Base-by-base conservation (phyloP, 2,113 vertebrate species). In the Brienomyrus longianalis region DNA sequence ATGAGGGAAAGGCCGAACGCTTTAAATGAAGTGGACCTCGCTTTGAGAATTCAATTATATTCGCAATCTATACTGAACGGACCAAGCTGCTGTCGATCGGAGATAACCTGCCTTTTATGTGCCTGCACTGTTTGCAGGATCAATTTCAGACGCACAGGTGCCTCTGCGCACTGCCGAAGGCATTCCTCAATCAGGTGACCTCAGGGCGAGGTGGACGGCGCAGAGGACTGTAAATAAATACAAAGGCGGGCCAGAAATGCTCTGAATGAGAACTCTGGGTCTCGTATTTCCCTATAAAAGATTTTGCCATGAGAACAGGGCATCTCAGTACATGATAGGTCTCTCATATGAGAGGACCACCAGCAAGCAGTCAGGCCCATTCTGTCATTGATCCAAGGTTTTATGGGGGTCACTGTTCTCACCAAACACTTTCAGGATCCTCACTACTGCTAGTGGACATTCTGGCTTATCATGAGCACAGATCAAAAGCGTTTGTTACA, bases 41-140 rank as follows among this genome's bases (percentile, higher is more conserved):
- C 45, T 84, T 48, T 47, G 83, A 84, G 83, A 84, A 84, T 84
- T 84, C 45, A 47, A 84, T 84, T 84, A 84, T 47, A 84, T 84
- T 84, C 83, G 9, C 43, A 48, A 45, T 84, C 83, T 84, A 39
- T 48, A 48, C 83, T 11, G 83, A 84, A 84, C 39, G 45, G 62
- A 47, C 83, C 45, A 6, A 4, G 45, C 21, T 9, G 83, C 43
- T n/a, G 83, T 84, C 43, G 83, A 84, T 84, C 45, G 2, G 45
- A 84, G 83, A 84, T 48, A 84, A 23, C 83, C 83, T 3, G 83
- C 83, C 83, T 48, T 84, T 48, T 48, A 84, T 48, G 83, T 48
- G 15, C 83, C 17, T 11, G 83, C 45, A 3, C 8, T 84, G 39
- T 84, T 84, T n/a, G 39, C 83, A 3, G 83, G 83, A 84, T 84